phyloP scores from a whole-genome alignment of 1,140 invertebrate species.

The Caenorhabditis elegans region DNA sequence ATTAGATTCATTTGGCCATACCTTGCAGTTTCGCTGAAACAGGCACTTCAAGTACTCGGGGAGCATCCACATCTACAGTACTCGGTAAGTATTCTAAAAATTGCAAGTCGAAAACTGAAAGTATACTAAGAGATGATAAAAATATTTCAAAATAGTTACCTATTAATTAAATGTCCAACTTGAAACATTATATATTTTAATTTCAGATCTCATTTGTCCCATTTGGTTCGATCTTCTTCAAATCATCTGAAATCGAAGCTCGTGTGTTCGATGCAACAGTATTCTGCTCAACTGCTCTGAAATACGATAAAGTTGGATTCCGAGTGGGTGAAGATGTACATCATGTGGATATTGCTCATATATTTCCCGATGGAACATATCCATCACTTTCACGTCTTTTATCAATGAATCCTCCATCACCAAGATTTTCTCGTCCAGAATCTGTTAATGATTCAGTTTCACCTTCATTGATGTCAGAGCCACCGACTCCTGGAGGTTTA shows the following conservation, averaged over 20 bases:
- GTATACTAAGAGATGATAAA: too few relatives aligned
- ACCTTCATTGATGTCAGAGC: neutral
- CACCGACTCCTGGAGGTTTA: constrained; percentile 19
- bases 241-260: neutral
- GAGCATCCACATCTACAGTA: constrained; percentile 15
- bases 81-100: neutral
- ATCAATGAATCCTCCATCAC: constrained; percentile 17
- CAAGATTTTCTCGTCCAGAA: constrained; percentile 15
- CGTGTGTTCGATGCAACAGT: constrained; percentile 23
- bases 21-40: constrained; percentile 15
- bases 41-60: neutral
- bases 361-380: constrained; percentile 19
- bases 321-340: neutral
- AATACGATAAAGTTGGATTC: constrained; percentile 13
- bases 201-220: constrained; percentile 34
- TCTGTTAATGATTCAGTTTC: neutral
- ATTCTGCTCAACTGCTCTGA: constrained; percentile 16
- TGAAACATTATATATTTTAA: neutral
- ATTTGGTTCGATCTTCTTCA: constrained; percentile 25
- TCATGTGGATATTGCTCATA: constrained; percentile 29
- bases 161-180: too few relatives aligned
- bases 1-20: constrained; percentile 33
- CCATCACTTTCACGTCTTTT: constrained; percentile 11
- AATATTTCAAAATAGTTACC: too few relatives aligned
- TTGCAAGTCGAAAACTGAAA: neutral